Base-by-base conservation (phyloP, 1,140 invertebrate species). In the Drosophila seguyi region DNA sequence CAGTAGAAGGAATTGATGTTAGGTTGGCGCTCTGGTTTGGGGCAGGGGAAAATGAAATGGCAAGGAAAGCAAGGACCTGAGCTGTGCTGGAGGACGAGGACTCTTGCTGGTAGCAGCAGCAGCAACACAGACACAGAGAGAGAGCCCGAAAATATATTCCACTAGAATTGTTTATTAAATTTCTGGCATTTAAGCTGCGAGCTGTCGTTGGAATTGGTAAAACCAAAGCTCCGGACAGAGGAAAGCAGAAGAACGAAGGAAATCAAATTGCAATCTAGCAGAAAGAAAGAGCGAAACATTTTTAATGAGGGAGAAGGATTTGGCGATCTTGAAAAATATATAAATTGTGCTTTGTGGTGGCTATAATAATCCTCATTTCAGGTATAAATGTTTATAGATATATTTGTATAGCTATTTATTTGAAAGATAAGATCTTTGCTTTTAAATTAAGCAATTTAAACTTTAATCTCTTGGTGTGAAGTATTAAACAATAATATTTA, bases 161-260 rank as follows among this genome's bases (percentile, higher is more conserved):
- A 75, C 81, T 78, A 74, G 80, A 88, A 88, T 88, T 88, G 80
- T 90, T 84, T 88, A 88, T 88, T 88, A 88, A 88, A 88, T 88
- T 88, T 88, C 85, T 88, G 66, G 84, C 84, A 88, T 88, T 88
- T 88, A 88, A 88, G 85, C 84, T 79, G 48, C 58, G 59, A 69
- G 71, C 66, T 87, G 69, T 72, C 75, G 85, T 71, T 80, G 63
- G 73, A 84, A 88, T 77, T 71, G 60, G 58, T 45, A 71, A 66
- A 60, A 48, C 48, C 71, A 76, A 83, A 73, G 67, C 66, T 58
- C 14, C 7, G 44, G 52, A 65, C 67, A 69, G 47, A 59, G 53
- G 34, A 34, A 57, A 52, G 66, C 44, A 42, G 18, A 36, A 53
- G 20, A 53, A n/a, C 13, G 38, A 68, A 75, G 31, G 39, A 39